Evolutionary conservation across 2,888 invertebrate species (phyloP).

Genomic region (Leptogaster cylindrica): DNA sequence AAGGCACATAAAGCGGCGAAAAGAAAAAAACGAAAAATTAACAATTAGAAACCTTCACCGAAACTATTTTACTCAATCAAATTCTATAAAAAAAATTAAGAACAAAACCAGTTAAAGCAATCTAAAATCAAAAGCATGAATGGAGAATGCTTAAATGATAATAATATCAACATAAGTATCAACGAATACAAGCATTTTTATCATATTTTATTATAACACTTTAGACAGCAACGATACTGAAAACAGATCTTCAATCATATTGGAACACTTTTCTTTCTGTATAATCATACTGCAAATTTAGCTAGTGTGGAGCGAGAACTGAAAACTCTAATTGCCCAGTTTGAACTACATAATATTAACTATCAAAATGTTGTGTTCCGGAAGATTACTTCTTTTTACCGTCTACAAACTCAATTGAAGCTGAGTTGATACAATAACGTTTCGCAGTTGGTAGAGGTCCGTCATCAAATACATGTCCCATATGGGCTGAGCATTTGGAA

Average conservation of each 20-base stretch:
- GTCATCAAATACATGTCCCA: constrained; percentile 97
- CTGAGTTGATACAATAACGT: constrained; percentile 96
- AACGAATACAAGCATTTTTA: not conserved
- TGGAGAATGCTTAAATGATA: not conserved
- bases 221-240: too few relatives aligned
- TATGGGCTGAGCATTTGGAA: constrained; percentile 89
- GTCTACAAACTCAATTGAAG: constrained; percentile 63
- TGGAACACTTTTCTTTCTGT: too few relatives aligned
- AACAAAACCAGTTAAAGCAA: not conserved
- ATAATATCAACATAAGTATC: not conserved
- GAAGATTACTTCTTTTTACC: constrained; percentile 47
- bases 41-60: constrained; percentile 48
- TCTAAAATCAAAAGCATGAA: not conserved
- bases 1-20: constrained; percentile 45
- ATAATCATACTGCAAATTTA: too few relatives aligned
- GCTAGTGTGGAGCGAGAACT: too few relatives aligned
- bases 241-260: too few relatives aligned
- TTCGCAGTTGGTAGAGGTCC: constrained; percentile 92
- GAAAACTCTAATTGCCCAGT: too few relatives aligned
- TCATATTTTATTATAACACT: not conserved
- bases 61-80: constrained; percentile 24
- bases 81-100: constrained; percentile 11
- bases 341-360: too few relatives aligned
- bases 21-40: constrained; percentile 41
- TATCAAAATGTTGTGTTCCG: too few relatives aligned